Conservation (phyloP, 2,113 vertebrate species). For the Dissostichus mawsoni region DNA sequence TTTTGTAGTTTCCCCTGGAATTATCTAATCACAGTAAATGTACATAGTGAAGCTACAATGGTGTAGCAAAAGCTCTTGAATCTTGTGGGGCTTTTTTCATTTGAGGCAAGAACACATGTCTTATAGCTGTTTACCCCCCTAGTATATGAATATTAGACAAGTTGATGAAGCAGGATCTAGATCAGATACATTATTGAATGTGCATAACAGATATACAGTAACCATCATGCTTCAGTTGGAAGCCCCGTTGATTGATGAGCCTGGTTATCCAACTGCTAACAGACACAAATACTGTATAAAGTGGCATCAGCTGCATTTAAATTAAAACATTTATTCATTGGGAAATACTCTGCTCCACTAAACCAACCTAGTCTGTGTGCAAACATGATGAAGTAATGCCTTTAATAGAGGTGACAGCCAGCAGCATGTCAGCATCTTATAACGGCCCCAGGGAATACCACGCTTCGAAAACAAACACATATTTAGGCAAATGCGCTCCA, state of each 20-base stretch:
- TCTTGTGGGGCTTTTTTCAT: not conserved
- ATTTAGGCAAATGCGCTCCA: slow-evolving; percentile 12
- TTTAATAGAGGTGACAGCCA: slow-evolving; percentile 53
- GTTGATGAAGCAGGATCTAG: not conserved
- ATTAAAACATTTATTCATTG: not conserved
- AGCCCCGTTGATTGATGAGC: slow-evolving; percentile 2
- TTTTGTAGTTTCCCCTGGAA: not conserved
- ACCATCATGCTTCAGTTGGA: not conserved
- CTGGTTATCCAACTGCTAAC: not conserved
- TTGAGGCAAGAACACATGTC: slow-evolving; percentile 4
- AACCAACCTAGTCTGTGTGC: slow-evolving; percentile 25
- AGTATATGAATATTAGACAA: slow-evolving; percentile 1
- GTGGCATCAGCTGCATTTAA: slow-evolving; percentile 25
- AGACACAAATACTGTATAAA: not conserved
- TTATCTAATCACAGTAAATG: not conserved
- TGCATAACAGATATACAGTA: not conserved
- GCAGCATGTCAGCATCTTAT: slow-evolving; percentile 40
- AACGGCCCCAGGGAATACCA: slow-evolving; percentile 16
- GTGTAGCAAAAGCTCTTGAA: not conserved
- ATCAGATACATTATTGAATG: not conserved
- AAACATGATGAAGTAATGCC: slow-evolving; percentile 44
- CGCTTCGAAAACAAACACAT: slow-evolving; percentile 32
- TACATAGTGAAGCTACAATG: not conserved
- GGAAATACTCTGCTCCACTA: slow-evolving; percentile 19
- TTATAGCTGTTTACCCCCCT: not conserved